phyloP scores from a whole-genome alignment of 2,113 vertebrate species.

The Columba janthina region DNA sequence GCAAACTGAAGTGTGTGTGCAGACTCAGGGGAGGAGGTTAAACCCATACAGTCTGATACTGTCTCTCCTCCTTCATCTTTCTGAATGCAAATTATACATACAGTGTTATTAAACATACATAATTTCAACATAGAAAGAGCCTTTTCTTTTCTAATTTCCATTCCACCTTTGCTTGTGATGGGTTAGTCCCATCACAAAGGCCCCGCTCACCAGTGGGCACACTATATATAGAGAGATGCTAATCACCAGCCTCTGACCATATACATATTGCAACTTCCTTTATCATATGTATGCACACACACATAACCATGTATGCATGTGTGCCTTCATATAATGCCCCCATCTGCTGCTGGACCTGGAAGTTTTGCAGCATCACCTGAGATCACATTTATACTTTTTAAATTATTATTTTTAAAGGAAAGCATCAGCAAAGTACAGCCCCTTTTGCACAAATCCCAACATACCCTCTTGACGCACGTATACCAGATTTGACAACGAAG shows the following conservation, averaged over 20 bases:
- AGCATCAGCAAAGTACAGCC: not conserved
- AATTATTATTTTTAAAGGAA: not conserved
- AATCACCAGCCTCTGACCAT: not conserved
- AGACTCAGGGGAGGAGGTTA: conserved; percentile 54
- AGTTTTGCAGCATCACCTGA: conserved; percentile 55
- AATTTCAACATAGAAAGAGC: not conserved
- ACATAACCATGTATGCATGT: not conserved
- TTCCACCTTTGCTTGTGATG: not conserved
- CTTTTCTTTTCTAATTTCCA: not conserved
- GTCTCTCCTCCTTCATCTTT: conserved; percentile 31
- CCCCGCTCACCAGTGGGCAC: not conserved
- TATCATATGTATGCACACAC: not conserved
- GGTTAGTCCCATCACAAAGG: not conserved
- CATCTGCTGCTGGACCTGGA: conserved; percentile 47
- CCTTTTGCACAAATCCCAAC: not conserved
- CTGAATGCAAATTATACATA: conserved; percentile 21
- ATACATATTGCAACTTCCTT: not conserved
- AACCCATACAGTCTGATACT: conserved; percentile 23
- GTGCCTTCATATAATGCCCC: conserved; percentile 39
- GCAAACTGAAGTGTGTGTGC: conserved; percentile 34
- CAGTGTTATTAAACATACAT: conserved; percentile 2
- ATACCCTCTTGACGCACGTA: fast-evolving
- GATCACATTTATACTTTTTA: not conserved
- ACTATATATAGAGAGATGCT: not conserved
- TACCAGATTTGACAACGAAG: not conserved